These are phyloP conservation scores for Oryzias javanicus DNA, from an alignment of 2,113 vertebrate species.

Conservation along the genomic window DNA sequence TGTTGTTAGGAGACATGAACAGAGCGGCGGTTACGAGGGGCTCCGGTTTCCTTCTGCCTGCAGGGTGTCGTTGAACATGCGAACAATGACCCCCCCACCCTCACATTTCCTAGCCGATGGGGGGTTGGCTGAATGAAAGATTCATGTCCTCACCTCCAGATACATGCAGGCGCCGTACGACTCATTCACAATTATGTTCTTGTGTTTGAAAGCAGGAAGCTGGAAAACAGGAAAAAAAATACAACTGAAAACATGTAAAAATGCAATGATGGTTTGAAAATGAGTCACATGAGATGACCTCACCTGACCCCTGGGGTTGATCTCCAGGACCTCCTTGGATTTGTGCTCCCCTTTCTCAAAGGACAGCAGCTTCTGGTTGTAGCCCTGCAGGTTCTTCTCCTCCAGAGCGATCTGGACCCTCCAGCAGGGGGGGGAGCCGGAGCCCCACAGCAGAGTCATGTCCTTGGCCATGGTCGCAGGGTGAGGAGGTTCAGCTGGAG, in stretches of 20 bases:
- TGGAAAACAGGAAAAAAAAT: conserved; percentile 9
- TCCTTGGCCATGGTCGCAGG: conserved; percentile 62
- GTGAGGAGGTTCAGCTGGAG: neutral
- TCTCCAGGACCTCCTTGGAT: conserved; percentile 61
- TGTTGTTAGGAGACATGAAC: neutral
- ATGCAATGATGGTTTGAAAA: too few species aligned
- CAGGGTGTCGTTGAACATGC: neutral
- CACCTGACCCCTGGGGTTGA: conserved; percentile 78
- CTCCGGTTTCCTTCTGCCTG: neutral
- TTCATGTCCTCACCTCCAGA: conserved; percentile 62
- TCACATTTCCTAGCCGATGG: neutral
- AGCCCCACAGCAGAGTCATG: conserved; percentile 72
- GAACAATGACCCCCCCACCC: neutral
- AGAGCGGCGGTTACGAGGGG: neutral
- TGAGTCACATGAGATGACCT: neutral
- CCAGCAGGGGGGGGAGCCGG: conserved; percentile 78
- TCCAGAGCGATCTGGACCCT: conserved; percentile 75
- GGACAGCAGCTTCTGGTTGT: conserved; percentile 67
- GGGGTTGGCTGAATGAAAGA: neutral
- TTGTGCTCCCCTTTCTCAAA: conserved; percentile 78
- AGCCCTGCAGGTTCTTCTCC: conserved; percentile 76
- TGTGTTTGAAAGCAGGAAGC: conserved; percentile 65
- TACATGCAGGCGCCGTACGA: conserved; percentile 63
- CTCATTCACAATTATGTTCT: conserved; percentile 60
- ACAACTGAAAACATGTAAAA: too few species aligned